phyloP scores from a whole-genome alignment of 2,113 vertebrate genomes.

The Benitochromis conjunctus region DNA sequence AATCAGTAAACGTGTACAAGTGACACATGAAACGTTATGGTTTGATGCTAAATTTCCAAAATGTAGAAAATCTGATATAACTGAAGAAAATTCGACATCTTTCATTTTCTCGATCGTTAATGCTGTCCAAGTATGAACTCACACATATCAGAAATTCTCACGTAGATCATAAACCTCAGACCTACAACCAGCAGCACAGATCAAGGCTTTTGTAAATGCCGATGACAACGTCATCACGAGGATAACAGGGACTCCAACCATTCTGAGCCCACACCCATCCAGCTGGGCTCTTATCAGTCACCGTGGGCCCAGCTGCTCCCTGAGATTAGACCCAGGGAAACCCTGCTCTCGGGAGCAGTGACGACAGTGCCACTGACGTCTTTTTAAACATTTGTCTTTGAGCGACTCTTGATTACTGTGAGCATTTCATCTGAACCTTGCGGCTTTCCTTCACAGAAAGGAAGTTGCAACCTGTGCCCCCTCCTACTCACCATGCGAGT shows the following conservation, averaged over 20 bases:
- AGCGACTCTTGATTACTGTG: not conserved
- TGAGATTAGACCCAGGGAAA: constrained; percentile 64
- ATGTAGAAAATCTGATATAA: not conserved
- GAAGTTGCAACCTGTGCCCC: not conserved
- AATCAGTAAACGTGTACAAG: not conserved
- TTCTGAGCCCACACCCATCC: constrained; percentile 56
- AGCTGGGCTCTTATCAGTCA: constrained; percentile 65
- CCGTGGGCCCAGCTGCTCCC: constrained; percentile 48
- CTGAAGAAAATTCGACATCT: not conserved
- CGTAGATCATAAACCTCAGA: not conserved
- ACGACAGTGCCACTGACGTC: not conserved
- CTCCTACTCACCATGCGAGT: not conserved
- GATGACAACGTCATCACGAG: not conserved
- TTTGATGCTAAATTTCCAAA: not conserved
- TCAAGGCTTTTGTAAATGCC: not conserved
- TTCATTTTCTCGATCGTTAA: not conserved
- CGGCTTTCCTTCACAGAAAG: constrained; percentile 1
- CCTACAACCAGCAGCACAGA: not conserved
- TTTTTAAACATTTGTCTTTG: not conserved
- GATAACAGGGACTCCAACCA: not conserved
- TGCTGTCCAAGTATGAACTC: not conserved
- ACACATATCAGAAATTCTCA: not conserved
- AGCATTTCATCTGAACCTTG: not conserved
- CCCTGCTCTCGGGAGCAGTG: not conserved
- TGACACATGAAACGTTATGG: not conserved